Base-by-base conservation (phyloP, 2,888 invertebrate species). In the Tanytarsus gracilentus region DNA sequence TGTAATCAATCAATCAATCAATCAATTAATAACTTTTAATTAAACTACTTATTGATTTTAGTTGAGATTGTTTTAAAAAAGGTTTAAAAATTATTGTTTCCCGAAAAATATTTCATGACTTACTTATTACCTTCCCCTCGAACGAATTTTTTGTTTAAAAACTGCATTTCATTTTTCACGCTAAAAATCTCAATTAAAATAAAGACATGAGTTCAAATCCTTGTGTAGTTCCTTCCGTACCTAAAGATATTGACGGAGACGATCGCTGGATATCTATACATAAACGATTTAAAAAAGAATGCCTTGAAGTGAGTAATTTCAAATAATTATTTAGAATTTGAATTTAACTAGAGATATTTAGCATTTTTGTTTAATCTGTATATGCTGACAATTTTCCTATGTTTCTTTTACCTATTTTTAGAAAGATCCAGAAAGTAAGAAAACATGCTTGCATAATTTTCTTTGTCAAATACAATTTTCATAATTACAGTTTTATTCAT, bases 221-320 rank as follows among this genome's bases (percentile, higher is more conserved):
- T 66, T 88, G 89, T 69, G 79, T 82, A 66, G 74, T 80, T 66
- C 83, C 91, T 65, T 75, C 80, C 64, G 81, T 84, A 64, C 81
- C 84, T 66, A 80, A 82, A 69, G 91, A 93, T 75, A 76, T 78
- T 49, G 87, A 88, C 68, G 91, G 90, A 55, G 92, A 93, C 75
- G 85, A 85, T 68, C 79, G 92, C 68, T 91, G 91, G 91, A 80
- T 87, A 72, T 86, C 85, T 73, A 83, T 88, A 75, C 84, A 84
- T 75, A 71, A 67, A 61, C 36, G 21, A 58, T 61, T 56, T 33
- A 18, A 58, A 36, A 9, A 40, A 18, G 26, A 61, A 25, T 16
- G 23, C 16, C 9, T 25, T 26, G 16, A 52, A 65, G n/a, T n/a
- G n/a, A n/a, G n/a, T n/a, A n/a, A n/a, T n/a, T n/a, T n/a, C n/a